Base-by-base conservation (phyloP, 1,140 invertebrate species). In the Heliconius nattereri region DNA sequence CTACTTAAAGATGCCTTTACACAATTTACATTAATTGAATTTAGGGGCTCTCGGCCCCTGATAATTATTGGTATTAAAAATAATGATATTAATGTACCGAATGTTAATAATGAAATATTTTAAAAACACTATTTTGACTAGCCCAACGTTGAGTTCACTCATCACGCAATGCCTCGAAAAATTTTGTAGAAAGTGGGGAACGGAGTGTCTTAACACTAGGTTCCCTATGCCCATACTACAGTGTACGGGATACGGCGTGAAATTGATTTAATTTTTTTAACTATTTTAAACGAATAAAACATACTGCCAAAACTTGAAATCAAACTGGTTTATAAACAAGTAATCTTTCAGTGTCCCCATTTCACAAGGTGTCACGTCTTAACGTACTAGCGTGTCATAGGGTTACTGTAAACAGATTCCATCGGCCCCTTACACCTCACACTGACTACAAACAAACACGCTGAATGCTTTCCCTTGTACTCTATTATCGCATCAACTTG, bases 391-490 rank as follows among this genome's bases (percentile, higher is more conserved):
- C 81, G 76, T 86, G 88, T 87, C 83, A 86, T 82, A 76, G 79
- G 81, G 82, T 85, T 81, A 82, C 84, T 75, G 82, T 91, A 90
- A 92, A 89, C 88, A 88, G 86, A 90, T 92, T 89, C 85, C 81
- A 83, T 81, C 75, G 73, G 77, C 81, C 78, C 80, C 84, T 78
- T 79, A 76, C 70, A 80, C 71, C 79, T 73, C 78, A 77, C 32
- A 35, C 32, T 35, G 32, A 35, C 75, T 79, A 80, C 79, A 80
- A 81, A 87, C 86, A 87, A 87, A 85, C 85, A 89, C 85, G 81
- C 79, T 90, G 86, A 92, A 92, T 84, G 89, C 86, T 92, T 92
- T 92, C 88, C 82, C 89, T 83, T 92, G 90, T 92, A 85, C 83
- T 80, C 88, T 90, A 89, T 91, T 90, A 91, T 91, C 89, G 86